These are phyloP conservation scores for Alligator sinensis DNA, from an alignment of 2,113 vertebrate species.

Conservation along the genomic window DNA sequence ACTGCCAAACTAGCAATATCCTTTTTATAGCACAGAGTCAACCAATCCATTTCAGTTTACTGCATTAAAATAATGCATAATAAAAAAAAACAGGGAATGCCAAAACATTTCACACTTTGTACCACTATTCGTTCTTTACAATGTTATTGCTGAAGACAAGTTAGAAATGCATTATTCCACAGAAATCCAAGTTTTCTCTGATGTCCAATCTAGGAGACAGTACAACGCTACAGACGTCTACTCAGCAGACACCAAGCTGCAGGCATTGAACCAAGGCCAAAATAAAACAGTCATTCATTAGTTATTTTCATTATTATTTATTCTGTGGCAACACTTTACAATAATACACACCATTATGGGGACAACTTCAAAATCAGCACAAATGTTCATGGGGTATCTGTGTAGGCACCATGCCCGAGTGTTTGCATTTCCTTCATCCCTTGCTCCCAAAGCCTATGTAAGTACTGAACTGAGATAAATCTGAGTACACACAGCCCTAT, in stretches of 20 bases:
- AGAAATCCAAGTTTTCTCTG: constrained; percentile 35
- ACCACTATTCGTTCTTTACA: constrained; percentile 47
- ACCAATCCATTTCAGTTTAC: background rate
- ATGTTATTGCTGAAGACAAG: constrained; percentile 58
- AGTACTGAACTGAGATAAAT: constrained; percentile 60
- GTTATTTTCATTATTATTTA: constrained; percentile 44
- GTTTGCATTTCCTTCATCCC: background rate
- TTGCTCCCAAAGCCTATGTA: background rate
- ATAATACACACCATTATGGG: constrained; percentile 33
- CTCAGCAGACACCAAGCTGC: constrained; percentile 43
- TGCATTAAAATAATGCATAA: constrained; percentile 20
- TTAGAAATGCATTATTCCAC: constrained; percentile 40
- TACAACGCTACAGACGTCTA: constrained; percentile 57
- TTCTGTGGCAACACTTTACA: constrained; percentile 34
- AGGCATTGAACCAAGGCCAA: constrained; percentile 66
- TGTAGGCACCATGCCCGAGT: background rate
- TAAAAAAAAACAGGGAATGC: constrained; percentile 12
- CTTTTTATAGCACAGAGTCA: constrained; percentile 1
- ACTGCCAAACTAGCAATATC: background rate
- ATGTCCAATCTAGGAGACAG: constrained; percentile 43
- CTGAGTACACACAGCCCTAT: constrained; percentile 22
- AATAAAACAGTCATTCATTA: constrained; percentile 74
- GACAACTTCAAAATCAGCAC: constrained; percentile 62
- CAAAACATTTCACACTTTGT: constrained; percentile 39
- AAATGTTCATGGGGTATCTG: background rate